Base-by-base conservation (phyloP, 2,888 invertebrate genomes). In the Salticus scenicus region DNA sequence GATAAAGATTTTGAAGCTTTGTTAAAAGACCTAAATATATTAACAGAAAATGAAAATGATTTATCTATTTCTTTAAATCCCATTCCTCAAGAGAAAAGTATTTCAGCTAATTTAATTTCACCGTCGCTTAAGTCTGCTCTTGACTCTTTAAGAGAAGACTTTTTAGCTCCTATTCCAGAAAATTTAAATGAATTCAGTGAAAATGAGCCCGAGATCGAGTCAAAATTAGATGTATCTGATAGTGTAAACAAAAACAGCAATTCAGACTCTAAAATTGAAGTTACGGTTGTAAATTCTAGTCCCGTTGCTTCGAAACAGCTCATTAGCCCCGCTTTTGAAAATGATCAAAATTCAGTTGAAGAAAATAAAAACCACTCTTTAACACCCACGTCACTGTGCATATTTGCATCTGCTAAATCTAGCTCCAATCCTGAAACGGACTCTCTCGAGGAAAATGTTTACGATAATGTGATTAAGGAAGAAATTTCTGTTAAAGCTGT, bases 1-100 rank as follows among this genome's bases (percentile, higher is more conserved):
- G 82, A 83, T 24, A 76, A 83, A 17, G 82, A 83, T 14, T 83
- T 83, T 30, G 67, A 66, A 30, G 82, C 75, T 28, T 71, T 83
- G 14, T 51, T 83, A 0, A 42, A 51, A 37, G 66, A 83, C 66
- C 72, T 83, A 27, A 76, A 83, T 51, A 76, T 83, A 31, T 28
- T 83, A n/a, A 64, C 76, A 4, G 82, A 83, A 27, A 20, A 20
- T 8, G 51, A 76, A 12, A 5, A 10, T 20, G 37, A 64, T 30
- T 14, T 51, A n/a, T 37, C 28, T 20, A 27, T 76, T 51, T 71
- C 71, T 37, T 28, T 27, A 1, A 63, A 20, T 37, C 17, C 63
- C 37, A 7, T 51, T 51, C 7, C 64, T n/a, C 72, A 20, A 4
- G 42, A 63, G 12, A 57, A 28, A 30, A 14, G 64, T 31, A 69